Percentiles rank a stretch among this genome's conserved stretches.
These are phyloP conservation scores for Eonycteris spelaea DNA, from an alignment of 2,113 vertebrate genomes.

Conservation along the genomic window DNA sequence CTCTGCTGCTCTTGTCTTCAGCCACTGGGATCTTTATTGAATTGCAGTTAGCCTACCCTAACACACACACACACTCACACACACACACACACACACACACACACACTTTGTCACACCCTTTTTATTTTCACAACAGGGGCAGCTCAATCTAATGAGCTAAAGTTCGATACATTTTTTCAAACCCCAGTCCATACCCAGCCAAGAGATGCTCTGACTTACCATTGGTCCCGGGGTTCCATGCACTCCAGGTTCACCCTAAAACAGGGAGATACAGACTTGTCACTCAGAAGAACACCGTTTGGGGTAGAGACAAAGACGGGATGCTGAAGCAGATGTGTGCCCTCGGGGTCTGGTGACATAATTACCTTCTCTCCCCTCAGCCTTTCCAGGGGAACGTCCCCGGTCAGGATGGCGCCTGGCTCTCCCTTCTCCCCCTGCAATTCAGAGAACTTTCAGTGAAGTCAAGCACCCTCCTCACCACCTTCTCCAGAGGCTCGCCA, in stretches of 20 bases:
- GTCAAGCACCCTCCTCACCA: neutral
- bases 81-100: too few relatives aligned
- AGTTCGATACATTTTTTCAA: neutral
- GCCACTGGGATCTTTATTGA: neutral
- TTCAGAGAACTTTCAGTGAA: conserved; percentile 28
- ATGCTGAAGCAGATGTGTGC: neutral
- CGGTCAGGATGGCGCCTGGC: conserved; percentile 82
- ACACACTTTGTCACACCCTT: neutral
- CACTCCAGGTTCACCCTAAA: conserved; percentile 89
- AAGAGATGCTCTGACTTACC: conserved; percentile 79
- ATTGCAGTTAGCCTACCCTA: neutral
- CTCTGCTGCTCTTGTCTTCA: neutral
- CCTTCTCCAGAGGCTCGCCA: neutral
- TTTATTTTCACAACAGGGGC: neutral
- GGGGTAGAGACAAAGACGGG: neutral
- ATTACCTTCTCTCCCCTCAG: conserved; percentile 83
- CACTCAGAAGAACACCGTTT: neutral
- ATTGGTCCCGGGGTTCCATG: conserved; percentile 83
- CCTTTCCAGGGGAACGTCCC: conserved; percentile 82
- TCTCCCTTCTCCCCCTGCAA: conserved; percentile 95
- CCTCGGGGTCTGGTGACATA: neutral
- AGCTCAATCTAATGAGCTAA: neutral
- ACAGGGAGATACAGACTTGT: conserved; percentile 46
- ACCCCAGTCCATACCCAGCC: neutral
- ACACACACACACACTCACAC: neutral